These are phyloP conservation scores for Slavum lentiscoides DNA, from an alignment of 2,888 invertebrate species.

Conservation along the genomic window DNA sequence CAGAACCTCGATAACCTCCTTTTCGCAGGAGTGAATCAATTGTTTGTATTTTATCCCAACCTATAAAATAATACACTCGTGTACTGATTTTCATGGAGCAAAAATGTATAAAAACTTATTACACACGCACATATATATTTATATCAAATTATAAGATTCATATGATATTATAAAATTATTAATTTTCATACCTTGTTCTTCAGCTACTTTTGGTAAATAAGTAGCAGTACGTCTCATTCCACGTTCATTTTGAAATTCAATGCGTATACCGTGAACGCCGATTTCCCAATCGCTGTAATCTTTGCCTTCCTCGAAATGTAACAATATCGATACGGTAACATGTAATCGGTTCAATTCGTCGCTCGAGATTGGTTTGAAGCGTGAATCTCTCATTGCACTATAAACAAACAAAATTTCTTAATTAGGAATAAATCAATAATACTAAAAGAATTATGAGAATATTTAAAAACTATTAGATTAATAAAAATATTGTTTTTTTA, in stretches of 20 bases:
- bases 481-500: no score
- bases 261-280: constrained; percentile 95
- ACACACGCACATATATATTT: no score
- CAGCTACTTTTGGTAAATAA: constrained; percentile 96
- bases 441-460: no score
- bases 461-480: no score
- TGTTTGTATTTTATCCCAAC: constrained; percentile 98
- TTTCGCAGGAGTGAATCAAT: constrained; percentile 96
- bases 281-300: constrained; percentile 98
- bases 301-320: constrained; percentile 92
- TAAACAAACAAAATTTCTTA: constrained; percentile 16
- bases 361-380: constrained; percentile 91
- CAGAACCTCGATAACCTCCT: constrained; percentile 91
- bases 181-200: constrained; percentile 82
- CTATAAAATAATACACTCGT: constrained; percentile 62
- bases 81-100: background rate
- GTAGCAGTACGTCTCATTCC: constrained; percentile 95
- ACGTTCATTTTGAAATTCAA: constrained; percentile 93
- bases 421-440: no score
- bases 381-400: constrained; percentile 95
- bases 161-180: background rate
- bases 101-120: background rate
- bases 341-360: constrained; percentile 92
- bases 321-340: constrained; percentile 93
- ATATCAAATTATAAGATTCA: background rate